These are phyloP conservation scores for Nettapus auritus DNA, from an alignment of 2,113 vertebrate species.

Conservation along the genomic window DNA sequence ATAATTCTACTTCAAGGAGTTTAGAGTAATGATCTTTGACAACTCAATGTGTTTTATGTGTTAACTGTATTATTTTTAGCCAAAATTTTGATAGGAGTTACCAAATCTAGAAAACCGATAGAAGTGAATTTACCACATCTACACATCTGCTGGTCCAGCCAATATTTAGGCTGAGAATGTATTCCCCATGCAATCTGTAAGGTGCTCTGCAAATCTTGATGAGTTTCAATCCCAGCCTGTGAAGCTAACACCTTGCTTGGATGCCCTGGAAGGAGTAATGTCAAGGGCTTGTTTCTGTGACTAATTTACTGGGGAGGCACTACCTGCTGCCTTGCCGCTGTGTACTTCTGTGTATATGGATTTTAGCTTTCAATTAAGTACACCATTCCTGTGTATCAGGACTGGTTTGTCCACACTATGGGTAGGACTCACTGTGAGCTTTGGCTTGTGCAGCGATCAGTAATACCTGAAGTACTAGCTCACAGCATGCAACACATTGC, in stretches of 20 bases:
- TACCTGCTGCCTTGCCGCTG: not conserved
- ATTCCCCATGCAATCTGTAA: not conserved
- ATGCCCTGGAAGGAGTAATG: not conserved
- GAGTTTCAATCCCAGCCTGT: fast-evolving
- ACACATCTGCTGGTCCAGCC: not conserved
- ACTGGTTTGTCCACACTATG: not conserved
- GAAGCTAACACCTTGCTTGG: not conserved
- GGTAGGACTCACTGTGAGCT: not conserved
- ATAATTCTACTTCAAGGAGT: not conserved
- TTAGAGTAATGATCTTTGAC: not conserved
- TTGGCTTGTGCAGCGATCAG: not conserved
- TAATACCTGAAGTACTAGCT: not conserved
- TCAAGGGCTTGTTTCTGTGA: not conserved
- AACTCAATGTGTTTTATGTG: not conserved
- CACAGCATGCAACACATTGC: not conserved
- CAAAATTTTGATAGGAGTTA: not conserved
- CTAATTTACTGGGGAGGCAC: not conserved
- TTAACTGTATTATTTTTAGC: not conserved
- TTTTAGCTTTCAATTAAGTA: not conserved
- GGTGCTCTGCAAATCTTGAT: not conserved
- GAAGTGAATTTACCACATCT: not conserved
- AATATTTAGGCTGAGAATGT: not conserved
- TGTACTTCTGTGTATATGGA: fast-evolving
- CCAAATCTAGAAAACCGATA: not conserved
- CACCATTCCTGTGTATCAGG: fast-evolving